A percentile compares a stretch with the other conserved stretches of the same genome.
Conservation (phyloP, 2,797 vertebrate genomes). For the Caiman crocodilus region DNA sequence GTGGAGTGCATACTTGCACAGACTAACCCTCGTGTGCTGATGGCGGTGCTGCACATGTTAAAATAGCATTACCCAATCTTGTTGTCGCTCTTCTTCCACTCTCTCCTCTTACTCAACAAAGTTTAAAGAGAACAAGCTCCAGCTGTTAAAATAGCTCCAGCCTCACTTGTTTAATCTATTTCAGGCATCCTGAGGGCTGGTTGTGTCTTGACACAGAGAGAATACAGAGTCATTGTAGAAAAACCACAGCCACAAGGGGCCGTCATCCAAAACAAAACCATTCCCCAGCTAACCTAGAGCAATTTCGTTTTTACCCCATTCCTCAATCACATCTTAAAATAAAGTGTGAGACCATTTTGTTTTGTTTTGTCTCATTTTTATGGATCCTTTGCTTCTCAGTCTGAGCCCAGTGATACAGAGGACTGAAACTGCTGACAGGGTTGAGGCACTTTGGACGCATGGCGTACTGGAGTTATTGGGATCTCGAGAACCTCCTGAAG, state of each 20-base stretch:
- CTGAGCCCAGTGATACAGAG: background rate
- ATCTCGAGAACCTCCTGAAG: background rate
- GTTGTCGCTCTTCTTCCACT: conserved; percentile 52
- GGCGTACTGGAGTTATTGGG: conserved; percentile 9
- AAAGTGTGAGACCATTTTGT: conserved; percentile 44
- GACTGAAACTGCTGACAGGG: conserved; percentile 14
- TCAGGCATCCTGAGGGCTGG: conserved; percentile 56
- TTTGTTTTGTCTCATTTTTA: conserved; percentile 55
- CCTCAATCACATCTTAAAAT: conserved; percentile 65
- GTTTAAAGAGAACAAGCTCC: conserved; percentile 53
- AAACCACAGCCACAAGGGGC: conserved; percentile 73
- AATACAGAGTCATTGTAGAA: conserved; percentile 68
- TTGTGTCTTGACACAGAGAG: conserved; percentile 69
- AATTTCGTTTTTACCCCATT: conserved; percentile 24
- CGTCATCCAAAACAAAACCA: conserved; percentile 67
- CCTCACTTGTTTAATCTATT: conserved; percentile 72
- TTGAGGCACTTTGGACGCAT: background rate
- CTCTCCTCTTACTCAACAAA: conserved; percentile 52
- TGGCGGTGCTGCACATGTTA: conserved; percentile 44
- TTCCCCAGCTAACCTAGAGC: conserved; percentile 20
- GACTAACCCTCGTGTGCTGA: background rate
- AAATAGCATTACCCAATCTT: conserved; percentile 64
- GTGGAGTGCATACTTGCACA: conserved; percentile 42
- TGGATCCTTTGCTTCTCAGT: conserved; percentile 15
- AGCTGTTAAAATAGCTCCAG: conserved; percentile 72